These are phyloP conservation scores for Sapayoa aenigma DNA, from an alignment of 2,113 vertebrate species.

Conservation along the genomic window DNA sequence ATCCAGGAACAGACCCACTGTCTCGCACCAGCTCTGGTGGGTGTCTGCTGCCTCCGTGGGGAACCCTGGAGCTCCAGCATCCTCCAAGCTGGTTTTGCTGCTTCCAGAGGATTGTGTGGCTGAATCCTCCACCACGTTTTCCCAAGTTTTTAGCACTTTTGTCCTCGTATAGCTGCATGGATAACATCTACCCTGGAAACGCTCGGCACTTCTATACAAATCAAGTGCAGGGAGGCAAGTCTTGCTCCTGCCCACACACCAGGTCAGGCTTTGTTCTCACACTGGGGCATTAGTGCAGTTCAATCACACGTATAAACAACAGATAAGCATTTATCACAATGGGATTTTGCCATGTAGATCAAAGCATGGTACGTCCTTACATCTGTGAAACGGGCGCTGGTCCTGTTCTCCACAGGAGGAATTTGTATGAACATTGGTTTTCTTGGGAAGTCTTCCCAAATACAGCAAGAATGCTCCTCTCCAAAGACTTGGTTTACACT, in stretches of 20 bases:
- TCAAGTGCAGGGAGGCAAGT: accelerated
- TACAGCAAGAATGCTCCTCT: background rate
- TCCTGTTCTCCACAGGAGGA: background rate
- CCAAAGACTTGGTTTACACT: background rate
- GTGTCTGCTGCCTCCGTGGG: background rate
- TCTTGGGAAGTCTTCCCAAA: background rate
- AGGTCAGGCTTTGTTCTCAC: background rate
- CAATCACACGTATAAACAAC: background rate
- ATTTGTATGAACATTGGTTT: background rate
- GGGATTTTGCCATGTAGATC: accelerated
- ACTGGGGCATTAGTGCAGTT: accelerated
- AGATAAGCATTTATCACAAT: accelerated
- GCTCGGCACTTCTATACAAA: accelerated
- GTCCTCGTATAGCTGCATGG: background rate
- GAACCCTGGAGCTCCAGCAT: background rate
- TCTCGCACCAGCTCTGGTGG: background rate
- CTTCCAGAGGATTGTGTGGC: background rate
- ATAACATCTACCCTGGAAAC: background rate
- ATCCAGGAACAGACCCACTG: background rate
- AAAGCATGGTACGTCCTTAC: background rate
- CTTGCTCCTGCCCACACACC: background rate
- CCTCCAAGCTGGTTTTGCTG: background rate
- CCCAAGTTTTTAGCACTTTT: background rate
- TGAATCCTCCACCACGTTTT: background rate
- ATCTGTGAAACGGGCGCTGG: background rate